These are phyloP conservation scores for Hydropotes inermis DNA, from an alignment of 2,113 vertebrate genomes.

Conservation along the genomic window DNA sequence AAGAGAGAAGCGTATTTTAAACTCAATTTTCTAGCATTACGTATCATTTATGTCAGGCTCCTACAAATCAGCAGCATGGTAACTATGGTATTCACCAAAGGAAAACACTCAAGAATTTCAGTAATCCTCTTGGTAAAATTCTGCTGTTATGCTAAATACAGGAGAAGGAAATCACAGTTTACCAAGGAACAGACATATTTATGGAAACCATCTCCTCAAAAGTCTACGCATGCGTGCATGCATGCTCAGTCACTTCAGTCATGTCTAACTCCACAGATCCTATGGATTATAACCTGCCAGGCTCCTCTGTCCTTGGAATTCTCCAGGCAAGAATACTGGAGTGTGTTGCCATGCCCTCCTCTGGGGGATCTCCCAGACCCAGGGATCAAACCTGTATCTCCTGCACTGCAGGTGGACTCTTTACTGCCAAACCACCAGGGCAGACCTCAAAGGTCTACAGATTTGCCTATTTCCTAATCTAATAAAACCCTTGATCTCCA, in stretches of 20 bases:
- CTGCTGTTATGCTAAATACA: neutral
- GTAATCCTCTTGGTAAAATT: conserved; percentile 17
- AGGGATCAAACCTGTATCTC: neutral
- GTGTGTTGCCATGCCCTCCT: neutral
- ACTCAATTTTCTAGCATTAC: conserved; percentile 56
- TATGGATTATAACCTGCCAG: neutral
- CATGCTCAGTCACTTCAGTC: neutral
- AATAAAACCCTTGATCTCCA: neutral
- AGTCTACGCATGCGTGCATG: neutral
- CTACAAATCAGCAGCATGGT: neutral
- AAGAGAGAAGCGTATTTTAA: conserved; percentile 50
- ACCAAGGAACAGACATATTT: neutral
- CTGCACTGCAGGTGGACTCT: neutral
- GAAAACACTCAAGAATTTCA: conserved; percentile 15
- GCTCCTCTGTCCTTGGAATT: neutral
- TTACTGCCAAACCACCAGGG: neutral
- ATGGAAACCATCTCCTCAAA: neutral
- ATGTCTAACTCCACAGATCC: neutral
- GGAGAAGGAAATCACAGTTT: neutral
- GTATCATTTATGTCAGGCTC: conserved; percentile 41
- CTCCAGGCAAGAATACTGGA: neutral
- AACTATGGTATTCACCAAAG: conserved; percentile 22
- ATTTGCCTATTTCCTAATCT: neutral
- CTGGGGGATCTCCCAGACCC: neutral
- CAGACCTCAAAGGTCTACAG: neutral